Evolutionary conservation across 1,140 invertebrate genomes (phyloP).

Genomic region (Bradynema listronoti): DNA sequence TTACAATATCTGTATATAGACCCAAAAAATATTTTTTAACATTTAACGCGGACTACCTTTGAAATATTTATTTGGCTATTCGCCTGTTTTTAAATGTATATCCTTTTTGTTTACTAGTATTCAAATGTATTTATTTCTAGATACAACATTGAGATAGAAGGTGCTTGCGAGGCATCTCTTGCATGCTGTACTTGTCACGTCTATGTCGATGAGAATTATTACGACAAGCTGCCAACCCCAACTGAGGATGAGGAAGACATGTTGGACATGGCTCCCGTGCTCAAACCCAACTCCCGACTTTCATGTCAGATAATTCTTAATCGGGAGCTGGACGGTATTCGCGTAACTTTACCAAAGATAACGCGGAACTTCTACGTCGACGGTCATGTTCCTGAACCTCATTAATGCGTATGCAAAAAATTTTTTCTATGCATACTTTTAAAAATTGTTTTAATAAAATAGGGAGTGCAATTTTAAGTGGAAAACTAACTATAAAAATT

Average conservation of each 20-base stretch:
- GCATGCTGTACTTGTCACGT: conserved; percentile 98
- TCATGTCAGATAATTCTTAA: conserved; percentile 90
- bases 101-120: too few species aligned
- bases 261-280: conserved; percentile 87
- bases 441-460: too few species aligned
- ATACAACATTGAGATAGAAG: conserved; percentile 88
- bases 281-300: conserved; percentile 88
- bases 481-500: too few species aligned
- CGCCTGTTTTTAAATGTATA: too few species aligned
- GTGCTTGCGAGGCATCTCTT: conserved; percentile 89
- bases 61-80: too few species aligned
- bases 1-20: too few species aligned
- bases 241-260: conserved; percentile 89
- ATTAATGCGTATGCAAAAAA: too few species aligned
- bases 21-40: conserved; percentile 5
- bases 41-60: too few species aligned
- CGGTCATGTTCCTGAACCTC: conserved; percentile 83
- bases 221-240: conserved; percentile 70
- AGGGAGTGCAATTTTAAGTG: too few species aligned
- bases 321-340: conserved; percentile 84
- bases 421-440: too few species aligned
- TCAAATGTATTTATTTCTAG: conserved; percentile 46
- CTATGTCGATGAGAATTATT: conserved; percentile 75
- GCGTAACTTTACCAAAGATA: conserved; percentile 75
- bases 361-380: conserved; percentile 98